Evolutionary conservation across 1,140 invertebrate genomes (phyloP), one percentile per base, ranked within the genome.

Genomic region (Bombus breviceps): DNA sequence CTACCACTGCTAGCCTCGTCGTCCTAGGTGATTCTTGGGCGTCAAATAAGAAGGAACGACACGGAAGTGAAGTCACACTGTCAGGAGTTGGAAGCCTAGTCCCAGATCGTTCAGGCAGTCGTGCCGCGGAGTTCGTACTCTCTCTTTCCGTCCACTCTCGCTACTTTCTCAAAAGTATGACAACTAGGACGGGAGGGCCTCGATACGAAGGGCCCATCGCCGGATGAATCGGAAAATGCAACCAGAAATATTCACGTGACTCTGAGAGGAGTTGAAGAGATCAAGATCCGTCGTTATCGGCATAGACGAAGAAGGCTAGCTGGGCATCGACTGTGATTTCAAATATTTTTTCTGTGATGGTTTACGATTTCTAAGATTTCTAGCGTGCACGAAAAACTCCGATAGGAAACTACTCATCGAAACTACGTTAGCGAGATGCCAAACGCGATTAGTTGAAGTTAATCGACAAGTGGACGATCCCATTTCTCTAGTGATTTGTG

Each of bases 21-120:
- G 85, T 88, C 81, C 91, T 91, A 93, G 91, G 90, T 91, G 86
- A 90, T 89, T 80, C 80, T 87, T 91, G 89, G 86, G 77, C 89
- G 90, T 92, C 90, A 68, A 83, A 73, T 69, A 72, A 87, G 76
- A 81, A 87, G 75, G 89, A 87, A 86, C 80, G 81, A 57, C 34
- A 12, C 18, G 41, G 39, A 57, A 62, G 39, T 22, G 15, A 53
- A 10, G 47, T 43, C 5, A n/a, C 13, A 57, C 32, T 25, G 13
- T 62, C 12, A 10, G 10, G 12, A 47, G 64, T 28, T 1, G 6
- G 3, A 18, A 8, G 10, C 10, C 15, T 6, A 18, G 25, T n/a
- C 2, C 13, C n/a, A 32, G 1, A 37, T 39, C n/a, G n/a, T 53
- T n/a, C 4, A 25, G 12, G 15, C 28, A 25, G 9, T 62, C 57